Evolutionary conservation across 2,797 vertebrate species (phyloP).

Genomic region (Sebastes alutus): DNA sequence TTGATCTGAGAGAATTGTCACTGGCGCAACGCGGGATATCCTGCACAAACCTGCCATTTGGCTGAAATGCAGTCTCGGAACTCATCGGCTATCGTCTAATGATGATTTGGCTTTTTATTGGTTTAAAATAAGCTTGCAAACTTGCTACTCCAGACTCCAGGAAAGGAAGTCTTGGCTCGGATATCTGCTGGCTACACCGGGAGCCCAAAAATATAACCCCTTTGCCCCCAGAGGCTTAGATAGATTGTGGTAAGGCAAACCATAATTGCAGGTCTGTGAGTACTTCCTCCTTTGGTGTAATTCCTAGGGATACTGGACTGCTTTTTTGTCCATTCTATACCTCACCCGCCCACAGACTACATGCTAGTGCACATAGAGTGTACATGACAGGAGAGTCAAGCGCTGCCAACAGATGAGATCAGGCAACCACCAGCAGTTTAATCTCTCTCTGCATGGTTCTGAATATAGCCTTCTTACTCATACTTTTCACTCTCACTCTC

Average conservation of each 20-base stretch:
- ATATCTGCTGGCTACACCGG: too few relatives aligned
- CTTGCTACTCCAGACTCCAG: too few relatives aligned
- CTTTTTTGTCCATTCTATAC: neutral
- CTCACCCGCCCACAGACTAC: neutral
- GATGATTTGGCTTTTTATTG: too few relatives aligned
- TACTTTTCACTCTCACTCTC: neutral
- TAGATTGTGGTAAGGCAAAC: neutral
- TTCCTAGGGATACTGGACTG: neutral
- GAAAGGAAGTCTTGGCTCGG: too few relatives aligned
- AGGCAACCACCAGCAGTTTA: constrained; percentile 1
- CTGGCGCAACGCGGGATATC: too few relatives aligned
- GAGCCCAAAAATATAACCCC: too few relatives aligned
- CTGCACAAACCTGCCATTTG: too few relatives aligned
- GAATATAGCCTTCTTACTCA: constrained; percentile 10
- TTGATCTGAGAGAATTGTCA: too few relatives aligned
- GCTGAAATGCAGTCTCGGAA: too few relatives aligned
- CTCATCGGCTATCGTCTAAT: too few relatives aligned
- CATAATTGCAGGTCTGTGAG: neutral
- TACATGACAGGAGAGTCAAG: neutral
- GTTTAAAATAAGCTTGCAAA: too few relatives aligned
- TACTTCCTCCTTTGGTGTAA: neutral
- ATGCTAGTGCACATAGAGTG: neutral
- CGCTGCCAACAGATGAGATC: neutral
- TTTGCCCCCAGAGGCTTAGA: neutral
- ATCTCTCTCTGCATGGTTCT: neutral